Conservation (phyloP, 2,888 invertebrate species). For the Synanthedon vespiformis region DNA sequence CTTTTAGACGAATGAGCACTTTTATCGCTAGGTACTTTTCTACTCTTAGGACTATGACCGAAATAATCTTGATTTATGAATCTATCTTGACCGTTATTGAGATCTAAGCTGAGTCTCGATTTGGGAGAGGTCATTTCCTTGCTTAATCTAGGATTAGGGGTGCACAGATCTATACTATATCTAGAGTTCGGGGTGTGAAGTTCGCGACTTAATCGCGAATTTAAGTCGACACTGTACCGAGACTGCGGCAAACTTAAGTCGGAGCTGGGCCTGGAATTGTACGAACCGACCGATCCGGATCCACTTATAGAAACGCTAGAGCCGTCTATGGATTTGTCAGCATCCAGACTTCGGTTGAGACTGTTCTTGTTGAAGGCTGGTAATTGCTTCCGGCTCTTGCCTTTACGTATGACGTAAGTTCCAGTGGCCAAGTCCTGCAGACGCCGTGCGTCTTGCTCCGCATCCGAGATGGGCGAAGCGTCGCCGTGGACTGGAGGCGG, state of each 20-base stretch:
- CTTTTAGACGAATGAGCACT: conserved; percentile 28
- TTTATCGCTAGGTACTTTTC: conserved; percentile 47
- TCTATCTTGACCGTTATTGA: conserved; percentile 67
- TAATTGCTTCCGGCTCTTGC: conserved; percentile 77
- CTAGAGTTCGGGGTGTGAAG: conserved; percentile 74
- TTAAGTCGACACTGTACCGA: conserved; percentile 69
- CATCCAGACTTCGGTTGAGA: conserved; percentile 55
- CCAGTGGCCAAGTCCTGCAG: conserved; percentile 64
- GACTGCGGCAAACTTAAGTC: conserved; percentile 73
- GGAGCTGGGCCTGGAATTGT: conserved; percentile 74
- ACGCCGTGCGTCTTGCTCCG: conserved; percentile 44
- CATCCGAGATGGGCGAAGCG: conserved; percentile 77
- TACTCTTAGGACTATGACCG: conserved; percentile 61
- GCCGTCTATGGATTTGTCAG: conserved; percentile 60
- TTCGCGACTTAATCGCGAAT: conserved; percentile 69
- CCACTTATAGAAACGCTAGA: conserved; percentile 65
- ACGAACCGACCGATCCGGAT: conserved; percentile 66
- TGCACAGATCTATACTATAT: conserved; percentile 77
- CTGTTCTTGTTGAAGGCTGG: conserved; percentile 69
- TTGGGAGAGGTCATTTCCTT: conserved; percentile 72
- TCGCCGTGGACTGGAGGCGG: conserved; percentile 76
- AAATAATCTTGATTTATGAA: conserved; percentile 57
- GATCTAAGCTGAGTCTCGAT: conserved; percentile 72
- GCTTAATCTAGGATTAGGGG: conserved; percentile 70
- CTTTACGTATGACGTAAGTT: conserved; percentile 85